phyloP scores from a whole-genome alignment of 2,113 vertebrate genomes.

The Ovibos moschatus region DNA sequence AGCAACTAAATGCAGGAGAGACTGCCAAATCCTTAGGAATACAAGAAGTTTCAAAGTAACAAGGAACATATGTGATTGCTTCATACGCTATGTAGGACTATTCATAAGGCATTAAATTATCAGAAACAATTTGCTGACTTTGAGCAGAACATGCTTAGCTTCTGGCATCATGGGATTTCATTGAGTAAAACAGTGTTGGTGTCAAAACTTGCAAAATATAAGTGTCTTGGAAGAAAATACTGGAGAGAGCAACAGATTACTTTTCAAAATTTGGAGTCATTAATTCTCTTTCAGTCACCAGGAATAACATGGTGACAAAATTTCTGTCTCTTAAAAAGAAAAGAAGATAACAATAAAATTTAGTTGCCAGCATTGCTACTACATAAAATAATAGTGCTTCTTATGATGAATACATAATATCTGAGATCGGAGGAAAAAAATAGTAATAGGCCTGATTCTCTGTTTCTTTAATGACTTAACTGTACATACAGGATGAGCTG shows the following conservation, averaged over 20 bases:
- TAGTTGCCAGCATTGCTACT: background rate
- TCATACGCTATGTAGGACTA: background rate
- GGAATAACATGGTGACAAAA: background rate
- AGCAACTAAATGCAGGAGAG: background rate
- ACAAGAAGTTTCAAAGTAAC: slow-evolving; percentile 16
- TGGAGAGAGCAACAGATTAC: background rate
- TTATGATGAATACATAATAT: background rate
- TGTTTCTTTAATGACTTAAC: background rate
- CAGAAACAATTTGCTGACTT: background rate
- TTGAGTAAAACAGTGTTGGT: background rate
- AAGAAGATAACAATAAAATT: background rate
- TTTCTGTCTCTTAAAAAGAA: slow-evolving; percentile 1
- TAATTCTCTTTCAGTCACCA: background rate
- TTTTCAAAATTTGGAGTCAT: background rate
- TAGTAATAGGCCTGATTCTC: background rate
- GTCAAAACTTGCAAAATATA: slow-evolving; percentile 9
- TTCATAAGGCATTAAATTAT: background rate
- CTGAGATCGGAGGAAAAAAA: background rate
- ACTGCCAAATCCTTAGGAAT: background rate
- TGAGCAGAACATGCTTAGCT: background rate
- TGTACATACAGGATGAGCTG: background rate
- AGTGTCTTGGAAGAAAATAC: background rate
- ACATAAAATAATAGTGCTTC: background rate
- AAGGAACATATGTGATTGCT: background rate
- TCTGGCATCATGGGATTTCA: background rate